Evolutionary conservation across 64 coral and sea anemone genomes (phyloP).

Genomic region (Platygyra sinensis): DNA sequence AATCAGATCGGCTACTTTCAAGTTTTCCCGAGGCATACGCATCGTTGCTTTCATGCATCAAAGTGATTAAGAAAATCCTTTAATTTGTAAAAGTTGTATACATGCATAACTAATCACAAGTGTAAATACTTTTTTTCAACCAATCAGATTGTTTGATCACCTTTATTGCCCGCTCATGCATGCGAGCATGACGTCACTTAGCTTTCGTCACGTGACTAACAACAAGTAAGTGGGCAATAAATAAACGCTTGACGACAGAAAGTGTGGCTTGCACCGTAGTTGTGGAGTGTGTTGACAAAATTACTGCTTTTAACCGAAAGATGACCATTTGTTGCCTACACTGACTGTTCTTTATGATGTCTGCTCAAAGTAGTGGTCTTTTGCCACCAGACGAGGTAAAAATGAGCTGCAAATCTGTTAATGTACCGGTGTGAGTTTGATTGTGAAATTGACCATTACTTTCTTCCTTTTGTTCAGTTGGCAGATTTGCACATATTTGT

Average conservation of each 20-base stretch:
- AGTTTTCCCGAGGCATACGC: too few species aligned
- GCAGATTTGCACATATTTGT: slow-evolving; percentile 94
- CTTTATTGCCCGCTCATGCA: background rate
- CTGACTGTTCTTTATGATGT: slow-evolving; percentile 53
- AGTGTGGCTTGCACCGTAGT: slow-evolving; percentile 11
- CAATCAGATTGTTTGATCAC: slow-evolving; percentile 15
- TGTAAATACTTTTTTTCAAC: background rate
- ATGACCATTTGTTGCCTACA: background rate
- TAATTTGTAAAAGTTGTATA: too few species aligned
- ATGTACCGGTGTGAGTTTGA: background rate
- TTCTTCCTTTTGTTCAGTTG: slow-evolving; percentile 55
- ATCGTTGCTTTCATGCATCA: too few species aligned
- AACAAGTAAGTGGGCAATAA: slow-evolving; percentile 74
- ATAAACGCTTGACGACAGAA: slow-evolving; percentile 71
- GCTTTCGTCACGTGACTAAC: slow-evolving; percentile 84
- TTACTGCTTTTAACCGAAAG: background rate
- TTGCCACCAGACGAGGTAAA: slow-evolving; percentile 59
- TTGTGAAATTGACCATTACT: background rate
- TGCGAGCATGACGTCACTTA: slow-evolving; percentile 68
- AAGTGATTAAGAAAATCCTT: too few species aligned
- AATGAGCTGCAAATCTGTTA: background rate
- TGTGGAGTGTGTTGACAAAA: background rate
- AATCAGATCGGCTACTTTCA: too few species aligned
- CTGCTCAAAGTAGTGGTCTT: slow-evolving; percentile 51
- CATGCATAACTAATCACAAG: too few species aligned